phyloP scores from a whole-genome alignment of 2,113 vertebrate species.

The Cyprinodon brontotheroides region DNA sequence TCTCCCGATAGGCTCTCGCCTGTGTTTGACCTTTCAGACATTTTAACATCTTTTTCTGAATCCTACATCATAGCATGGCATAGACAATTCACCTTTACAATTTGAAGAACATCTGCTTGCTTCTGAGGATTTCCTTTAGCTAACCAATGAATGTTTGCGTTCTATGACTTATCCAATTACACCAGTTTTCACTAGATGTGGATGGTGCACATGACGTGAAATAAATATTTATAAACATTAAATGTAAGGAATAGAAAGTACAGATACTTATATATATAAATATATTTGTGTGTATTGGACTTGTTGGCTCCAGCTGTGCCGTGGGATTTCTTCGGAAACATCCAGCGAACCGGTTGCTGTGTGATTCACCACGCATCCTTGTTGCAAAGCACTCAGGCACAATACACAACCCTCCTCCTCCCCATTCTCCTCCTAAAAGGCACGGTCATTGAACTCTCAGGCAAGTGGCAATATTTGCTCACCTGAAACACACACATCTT shows the following conservation, averaged over 20 bases:
- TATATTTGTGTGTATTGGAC: constrained; percentile 66
- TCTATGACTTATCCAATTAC: too few relatives aligned
- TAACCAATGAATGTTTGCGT: too few relatives aligned
- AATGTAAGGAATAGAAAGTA: constrained; percentile 52
- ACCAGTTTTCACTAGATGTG: too few relatives aligned
- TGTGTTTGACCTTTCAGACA: too few relatives aligned
- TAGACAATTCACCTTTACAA: too few relatives aligned
- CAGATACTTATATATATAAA: constrained; percentile 54
- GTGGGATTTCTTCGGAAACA: constrained; percentile 72
- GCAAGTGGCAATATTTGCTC: constrained; percentile 92
- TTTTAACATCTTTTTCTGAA: too few relatives aligned
- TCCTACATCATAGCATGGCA: too few relatives aligned
- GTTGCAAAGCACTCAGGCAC: constrained; percentile 71
- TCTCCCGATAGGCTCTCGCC: too few relatives aligned
- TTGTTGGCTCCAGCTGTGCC: constrained; percentile 81
- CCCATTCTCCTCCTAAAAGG: constrained; percentile 69
- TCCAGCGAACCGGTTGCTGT: constrained; percentile 62
- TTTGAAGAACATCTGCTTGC: too few relatives aligned
- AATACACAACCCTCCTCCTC: constrained; percentile 82
- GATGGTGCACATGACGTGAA: too few relatives aligned
- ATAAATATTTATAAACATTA: neutral
- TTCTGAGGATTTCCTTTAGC: too few relatives aligned
- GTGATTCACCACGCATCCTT: constrained; percentile 70
- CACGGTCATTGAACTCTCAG: constrained; percentile 82
- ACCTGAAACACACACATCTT: constrained; percentile 85